Evolutionary conservation across 2,113 vertebrate genomes (phyloP).

Genomic region (Eleginops maclovinus): DNA sequence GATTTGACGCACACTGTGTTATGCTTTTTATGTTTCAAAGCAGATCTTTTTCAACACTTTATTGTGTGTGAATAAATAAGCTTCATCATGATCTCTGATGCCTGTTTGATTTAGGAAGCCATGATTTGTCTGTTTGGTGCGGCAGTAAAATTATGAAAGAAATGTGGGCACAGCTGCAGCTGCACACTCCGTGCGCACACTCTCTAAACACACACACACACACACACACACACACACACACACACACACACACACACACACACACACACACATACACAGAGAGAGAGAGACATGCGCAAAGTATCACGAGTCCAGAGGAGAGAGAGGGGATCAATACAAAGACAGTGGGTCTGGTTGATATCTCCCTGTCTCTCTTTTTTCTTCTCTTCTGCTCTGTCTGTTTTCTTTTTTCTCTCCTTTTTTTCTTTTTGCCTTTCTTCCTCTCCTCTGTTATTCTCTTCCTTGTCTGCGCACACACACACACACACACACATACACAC

Average conservation of each 20-base stretch:
- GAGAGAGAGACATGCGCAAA: conserved; percentile 15
- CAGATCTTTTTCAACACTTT: not conserved
- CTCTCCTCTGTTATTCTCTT: conserved; percentile 11
- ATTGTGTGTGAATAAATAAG: not conserved
- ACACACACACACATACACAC: conserved; percentile 7
- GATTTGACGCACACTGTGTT: not conserved
- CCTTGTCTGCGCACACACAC: conserved; percentile 26
- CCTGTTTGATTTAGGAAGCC: conserved; percentile 20
- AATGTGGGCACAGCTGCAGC: conserved; percentile 32
- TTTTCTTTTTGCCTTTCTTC: conserved; percentile 23
- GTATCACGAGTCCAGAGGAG: conserved; percentile 68
- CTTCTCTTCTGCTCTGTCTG: conserved; percentile 14
- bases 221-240: too few relatives aligned
- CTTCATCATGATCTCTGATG: not conserved
- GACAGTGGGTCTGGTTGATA: conserved; percentile 68
- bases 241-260: too few relatives aligned
- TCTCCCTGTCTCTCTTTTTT: conserved; percentile 37
- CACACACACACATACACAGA: conserved; percentile 40
- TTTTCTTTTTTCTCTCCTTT: conserved; percentile 16
- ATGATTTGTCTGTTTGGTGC: conserved; percentile 7
- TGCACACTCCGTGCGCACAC: conserved; percentile 4
- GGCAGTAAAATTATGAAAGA: not conserved
- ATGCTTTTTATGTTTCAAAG: not conserved
- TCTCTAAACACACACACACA: not conserved
- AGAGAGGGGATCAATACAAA: conserved; percentile 74